A percentile compares a stretch with the other conserved stretches of the same genome.
Conservation (phyloP, 2,797 vertebrate species). For the Channallabes apus region DNA sequence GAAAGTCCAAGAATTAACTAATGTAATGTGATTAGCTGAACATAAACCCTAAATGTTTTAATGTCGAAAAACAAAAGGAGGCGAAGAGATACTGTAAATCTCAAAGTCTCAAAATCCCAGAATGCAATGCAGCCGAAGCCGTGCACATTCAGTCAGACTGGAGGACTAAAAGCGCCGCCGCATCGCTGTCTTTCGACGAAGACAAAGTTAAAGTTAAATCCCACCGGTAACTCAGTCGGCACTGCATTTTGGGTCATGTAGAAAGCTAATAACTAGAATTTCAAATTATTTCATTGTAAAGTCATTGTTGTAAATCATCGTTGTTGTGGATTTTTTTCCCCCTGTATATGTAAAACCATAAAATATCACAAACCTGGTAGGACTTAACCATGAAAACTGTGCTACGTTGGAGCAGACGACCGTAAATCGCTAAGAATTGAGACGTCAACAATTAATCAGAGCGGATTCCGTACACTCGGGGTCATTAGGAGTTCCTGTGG, state of each 20-base stretch:
- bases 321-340: not conserved
- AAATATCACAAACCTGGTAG: not conserved
- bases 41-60: too few relatives aligned
- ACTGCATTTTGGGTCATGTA: not conserved
- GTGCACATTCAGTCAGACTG: not conserved
- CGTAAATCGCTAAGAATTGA: constrained; percentile 20
- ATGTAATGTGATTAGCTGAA: too few relatives aligned
- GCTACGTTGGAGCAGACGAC: not conserved
- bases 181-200: not conserved
- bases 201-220: not conserved
- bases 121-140: not conserved
- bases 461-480: constrained; percentile 64
- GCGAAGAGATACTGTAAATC: too few relatives aligned
- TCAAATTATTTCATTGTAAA: not conserved
- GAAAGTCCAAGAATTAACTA: constrained; percentile 11
- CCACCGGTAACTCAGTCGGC: not conserved
- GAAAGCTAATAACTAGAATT: not conserved
- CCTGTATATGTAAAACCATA: not conserved
- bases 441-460: constrained; percentile 33
- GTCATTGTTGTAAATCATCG: not conserved
- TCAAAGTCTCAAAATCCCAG: not conserved
- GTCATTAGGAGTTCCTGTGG: constrained; percentile 73
- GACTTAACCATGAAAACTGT: not conserved
- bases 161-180: not conserved
- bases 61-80: not conserved